phyloP scores from a whole-genome alignment of 1,140 invertebrate species.

The Phymorhynchus buccinoides region DNA sequence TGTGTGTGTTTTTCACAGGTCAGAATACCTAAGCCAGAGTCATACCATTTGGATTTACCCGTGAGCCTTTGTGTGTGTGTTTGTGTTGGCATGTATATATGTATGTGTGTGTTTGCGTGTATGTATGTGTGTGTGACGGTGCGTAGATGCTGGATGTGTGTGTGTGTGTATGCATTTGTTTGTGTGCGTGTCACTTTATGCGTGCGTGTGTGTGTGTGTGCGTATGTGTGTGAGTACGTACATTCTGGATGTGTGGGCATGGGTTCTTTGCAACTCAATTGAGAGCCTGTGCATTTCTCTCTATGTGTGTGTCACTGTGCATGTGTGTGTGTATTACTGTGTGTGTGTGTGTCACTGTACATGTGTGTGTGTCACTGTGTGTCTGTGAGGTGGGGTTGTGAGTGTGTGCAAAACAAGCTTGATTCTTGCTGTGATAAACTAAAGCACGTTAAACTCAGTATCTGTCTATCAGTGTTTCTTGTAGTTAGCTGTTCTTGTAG shows the following conservation, averaged over 20 bases:
- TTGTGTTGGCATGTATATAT: neutral
- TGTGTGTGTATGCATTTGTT: neutral
- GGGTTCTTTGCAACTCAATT: too few relatives aligned
- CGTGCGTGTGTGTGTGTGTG: constrained; percentile 15
- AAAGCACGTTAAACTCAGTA: too few relatives aligned
- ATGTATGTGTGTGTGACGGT: too few relatives aligned
- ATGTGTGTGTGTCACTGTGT: neutral
- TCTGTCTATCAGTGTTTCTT: too few relatives aligned
- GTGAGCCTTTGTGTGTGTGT: constrained; percentile 2
- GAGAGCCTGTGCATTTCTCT: neutral
- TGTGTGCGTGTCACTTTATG: neutral
- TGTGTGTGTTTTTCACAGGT: too few relatives aligned
- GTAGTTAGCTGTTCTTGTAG: too few relatives aligned
- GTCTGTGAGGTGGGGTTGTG: neutral
- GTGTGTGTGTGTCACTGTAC: neutral
- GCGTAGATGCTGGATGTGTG: neutral
- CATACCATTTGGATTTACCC: too few relatives aligned
- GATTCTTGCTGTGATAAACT: too few relatives aligned
- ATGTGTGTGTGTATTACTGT: neutral
- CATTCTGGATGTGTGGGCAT: too few relatives aligned
- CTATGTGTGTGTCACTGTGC: neutral
- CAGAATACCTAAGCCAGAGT: too few relatives aligned
- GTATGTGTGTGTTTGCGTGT: too few relatives aligned
- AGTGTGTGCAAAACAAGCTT: too few relatives aligned
- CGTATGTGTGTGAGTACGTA: neutral